These are phyloP conservation scores for Leptobrachium leishanense DNA, from an alignment of 2,113 vertebrate genomes.

Conservation along the genomic window DNA sequence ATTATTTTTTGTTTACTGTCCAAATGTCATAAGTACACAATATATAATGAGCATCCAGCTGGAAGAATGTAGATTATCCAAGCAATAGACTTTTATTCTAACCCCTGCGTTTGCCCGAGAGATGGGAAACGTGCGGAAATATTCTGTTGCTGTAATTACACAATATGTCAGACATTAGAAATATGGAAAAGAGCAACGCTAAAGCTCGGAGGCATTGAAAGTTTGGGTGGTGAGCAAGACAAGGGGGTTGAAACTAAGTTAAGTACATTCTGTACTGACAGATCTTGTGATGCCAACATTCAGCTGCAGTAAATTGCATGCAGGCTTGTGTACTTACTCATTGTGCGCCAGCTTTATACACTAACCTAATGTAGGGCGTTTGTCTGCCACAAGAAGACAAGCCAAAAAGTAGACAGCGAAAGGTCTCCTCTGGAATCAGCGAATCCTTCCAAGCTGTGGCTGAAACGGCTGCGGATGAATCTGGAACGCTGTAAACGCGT, in stretches of 20 bases:
- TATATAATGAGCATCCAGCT: background rate
- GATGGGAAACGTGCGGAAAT: slow-evolving; percentile 17
- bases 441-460: background rate
- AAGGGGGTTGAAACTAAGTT: slow-evolving; percentile 22
- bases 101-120: background rate
- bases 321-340: slow-evolving; percentile 28
- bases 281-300: slow-evolving; percentile 19
- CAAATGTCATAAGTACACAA: too few species aligned
- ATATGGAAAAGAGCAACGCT: background rate
- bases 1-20: too few species aligned
- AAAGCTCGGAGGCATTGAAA: background rate
- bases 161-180: background rate
- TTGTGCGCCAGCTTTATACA: slow-evolving; percentile 13
- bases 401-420: slow-evolving; percentile 18
- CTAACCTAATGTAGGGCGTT: slow-evolving; percentile 8
- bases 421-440: background rate
- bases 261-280: slow-evolving; percentile 40
- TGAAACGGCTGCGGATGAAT: background rate
- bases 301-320: slow-evolving; percentile 37
- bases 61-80: background rate
- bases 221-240: slow-evolving; percentile 26
- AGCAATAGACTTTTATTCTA: background rate
- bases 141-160: background rate
- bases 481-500: background rate
- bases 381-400: slow-evolving; percentile 3